Evolutionary conservation across 2,797 vertebrate species (phyloP).

Genomic region (Poeciliopsis infans): DNA sequence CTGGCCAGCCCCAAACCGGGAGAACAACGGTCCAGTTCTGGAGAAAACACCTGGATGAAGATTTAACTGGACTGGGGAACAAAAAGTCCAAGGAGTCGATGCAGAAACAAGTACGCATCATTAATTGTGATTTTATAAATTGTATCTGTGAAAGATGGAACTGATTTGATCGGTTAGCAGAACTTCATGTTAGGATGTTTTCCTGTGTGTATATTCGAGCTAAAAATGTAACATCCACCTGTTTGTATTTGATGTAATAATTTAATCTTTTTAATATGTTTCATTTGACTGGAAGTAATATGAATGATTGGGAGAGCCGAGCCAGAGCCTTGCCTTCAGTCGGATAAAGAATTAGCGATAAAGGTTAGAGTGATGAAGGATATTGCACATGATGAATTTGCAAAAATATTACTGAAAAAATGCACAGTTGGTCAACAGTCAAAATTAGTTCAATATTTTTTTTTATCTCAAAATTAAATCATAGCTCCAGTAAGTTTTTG

Average conservation of each 20-base stretch:
- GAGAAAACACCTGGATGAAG: slow-evolving; percentile 31
- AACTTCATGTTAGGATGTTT: not conserved
- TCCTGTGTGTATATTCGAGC: not conserved
- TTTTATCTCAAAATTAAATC: not conserved
- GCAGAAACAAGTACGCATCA: not conserved
- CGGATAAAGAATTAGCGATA: not conserved
- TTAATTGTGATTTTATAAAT: not conserved
- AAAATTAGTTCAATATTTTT: too few species aligned
- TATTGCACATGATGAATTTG: not conserved
- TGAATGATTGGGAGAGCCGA: not conserved
- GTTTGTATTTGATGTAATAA: not conserved
- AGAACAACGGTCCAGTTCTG: slow-evolving; percentile 28
- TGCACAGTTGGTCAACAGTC: not conserved
- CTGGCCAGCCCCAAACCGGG: slow-evolving; percentile 38
- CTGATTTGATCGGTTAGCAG: not conserved
- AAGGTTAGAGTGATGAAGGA: not conserved
- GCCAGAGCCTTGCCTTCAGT: not conserved
- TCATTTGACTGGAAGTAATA: not conserved
- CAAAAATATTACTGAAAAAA: not conserved
- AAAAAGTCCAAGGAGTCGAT: not conserved
- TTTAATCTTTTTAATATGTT: not conserved
- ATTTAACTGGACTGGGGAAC: slow-evolving; percentile 12
- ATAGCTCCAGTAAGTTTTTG: not conserved
- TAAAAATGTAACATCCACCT: not conserved
- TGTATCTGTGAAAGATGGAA: not conserved